Evolutionary conservation across 2,113 vertebrate genomes (phyloP).

Genomic region (Bombycilla garrulus): DNA sequence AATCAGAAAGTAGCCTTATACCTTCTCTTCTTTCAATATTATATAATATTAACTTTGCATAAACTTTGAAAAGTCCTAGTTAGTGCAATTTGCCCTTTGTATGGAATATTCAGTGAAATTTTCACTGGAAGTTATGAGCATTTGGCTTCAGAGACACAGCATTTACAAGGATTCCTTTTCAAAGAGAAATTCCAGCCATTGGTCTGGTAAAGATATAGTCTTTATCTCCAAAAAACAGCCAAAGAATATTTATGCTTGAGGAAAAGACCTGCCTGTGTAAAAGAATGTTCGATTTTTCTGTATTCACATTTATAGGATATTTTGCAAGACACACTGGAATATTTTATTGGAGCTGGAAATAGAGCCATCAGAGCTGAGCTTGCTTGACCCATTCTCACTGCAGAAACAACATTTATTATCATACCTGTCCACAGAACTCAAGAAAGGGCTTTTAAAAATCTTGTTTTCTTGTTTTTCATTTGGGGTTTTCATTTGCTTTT

Average conservation of each 20-base stretch:
- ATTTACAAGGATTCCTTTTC: slow-evolving; percentile 25
- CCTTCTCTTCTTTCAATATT: neutral
- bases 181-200: slow-evolving; percentile 13
- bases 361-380: neutral
- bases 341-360: slow-evolving; percentile 12
- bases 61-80: neutral
- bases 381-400: neutral
- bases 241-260: slow-evolving; percentile 37
- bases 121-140: neutral
- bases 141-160: neutral
- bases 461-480: neutral
- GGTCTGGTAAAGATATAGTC: neutral
- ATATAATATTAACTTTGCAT: neutral
- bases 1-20: neutral
- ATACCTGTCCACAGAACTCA: neutral
- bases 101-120: neutral
- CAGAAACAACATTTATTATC: neutral
- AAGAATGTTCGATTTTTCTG: neutral
- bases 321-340: neutral
- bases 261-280: slow-evolving; percentile 15
- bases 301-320: neutral
- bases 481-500: neutral
- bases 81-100: neutral
- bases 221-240: slow-evolving; percentile 35
- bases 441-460: neutral